Evolutionary conservation across 2,113 vertebrate species (phyloP).

Genomic region (Phylloscopus trochilus): DNA sequence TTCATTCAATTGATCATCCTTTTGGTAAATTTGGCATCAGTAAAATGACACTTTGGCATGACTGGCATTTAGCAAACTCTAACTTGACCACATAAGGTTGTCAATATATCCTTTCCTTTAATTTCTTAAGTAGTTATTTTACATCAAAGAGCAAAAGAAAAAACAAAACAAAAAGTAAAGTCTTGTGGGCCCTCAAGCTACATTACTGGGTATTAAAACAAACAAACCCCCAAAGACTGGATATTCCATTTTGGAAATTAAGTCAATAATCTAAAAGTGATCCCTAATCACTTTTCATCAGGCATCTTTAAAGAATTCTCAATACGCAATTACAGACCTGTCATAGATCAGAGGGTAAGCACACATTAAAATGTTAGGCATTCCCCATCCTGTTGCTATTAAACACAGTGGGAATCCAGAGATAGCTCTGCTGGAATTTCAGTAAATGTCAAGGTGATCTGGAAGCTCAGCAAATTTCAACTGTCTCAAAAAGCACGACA

Average conservation of each 20-base stretch:
- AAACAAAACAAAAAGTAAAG: background rate
- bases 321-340: background rate
- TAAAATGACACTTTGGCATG: background rate
- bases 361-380: background rate
- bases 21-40: background rate
- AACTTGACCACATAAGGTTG: background rate
- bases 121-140: background rate
- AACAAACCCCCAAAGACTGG: background rate
- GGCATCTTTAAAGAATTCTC: background rate
- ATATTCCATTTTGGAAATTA: background rate
- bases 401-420: background rate
- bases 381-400: background rate
- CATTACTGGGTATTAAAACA: background rate
- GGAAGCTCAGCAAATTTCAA: background rate
- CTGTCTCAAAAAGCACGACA: background rate
- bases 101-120: background rate
- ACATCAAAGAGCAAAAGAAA: background rate
- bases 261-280: background rate
- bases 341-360: slow-evolving; percentile 28
- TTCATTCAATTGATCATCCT: background rate
- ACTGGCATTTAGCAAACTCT: background rate
- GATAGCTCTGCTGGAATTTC: background rate
- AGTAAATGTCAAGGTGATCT: background rate
- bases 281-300: background rate
- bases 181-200: background rate